Base-by-base conservation (phyloP, 2,797 vertebrate species). In the Kryptolebias ocellatus region DNA sequence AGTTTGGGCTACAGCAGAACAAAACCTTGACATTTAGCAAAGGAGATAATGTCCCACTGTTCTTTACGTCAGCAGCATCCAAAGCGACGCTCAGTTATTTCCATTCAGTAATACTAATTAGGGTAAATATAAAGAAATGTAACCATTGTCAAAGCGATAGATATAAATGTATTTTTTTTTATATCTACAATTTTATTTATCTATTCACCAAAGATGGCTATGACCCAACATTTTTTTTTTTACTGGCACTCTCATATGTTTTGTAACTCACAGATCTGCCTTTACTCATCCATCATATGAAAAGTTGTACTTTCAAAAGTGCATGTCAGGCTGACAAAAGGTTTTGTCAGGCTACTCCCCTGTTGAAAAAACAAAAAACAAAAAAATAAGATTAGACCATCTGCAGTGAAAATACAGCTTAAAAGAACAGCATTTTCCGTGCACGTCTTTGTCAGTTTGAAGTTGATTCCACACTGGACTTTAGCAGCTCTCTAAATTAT, bases 1-100 rank as follows among this genome's bases (percentile, higher is more conserved):
- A 60, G 50, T 68, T 68, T 53, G 18, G 16, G 18, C 15, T n/a
- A 60, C 1, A 60, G n/a, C 6, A 5, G 15, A 68, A 53, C 39
- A 60, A 59, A 68, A 54, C 50, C 66, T 60, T 53, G 50, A 60
- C 66, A 68, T 68, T 59, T 68, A 60, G 39, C 37, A 53, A 46
- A 60, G 28, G n/a, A 60, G 39, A 53, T 16, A n/a, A 60, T 68
- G 50, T 24, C 50, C 18, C 39, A 37, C 56, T 39, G 16, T 54
- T 60, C 42, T 59, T 53, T 60, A 58, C 31, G 17, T 46, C 42
- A 60, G 50, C 29, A 60, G 18, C 51, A 47, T 44, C 20, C 46
- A 58, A 27, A 39, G 39, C 6, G 27, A 45, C 29, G 15, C 8
- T 67, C 55, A n/a, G 28, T 28, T 52, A 34, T 34, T 46, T 34